phyloP scores from a whole-genome alignment of 2,888 invertebrate species.

The Nemapogon koenigi region DNA sequence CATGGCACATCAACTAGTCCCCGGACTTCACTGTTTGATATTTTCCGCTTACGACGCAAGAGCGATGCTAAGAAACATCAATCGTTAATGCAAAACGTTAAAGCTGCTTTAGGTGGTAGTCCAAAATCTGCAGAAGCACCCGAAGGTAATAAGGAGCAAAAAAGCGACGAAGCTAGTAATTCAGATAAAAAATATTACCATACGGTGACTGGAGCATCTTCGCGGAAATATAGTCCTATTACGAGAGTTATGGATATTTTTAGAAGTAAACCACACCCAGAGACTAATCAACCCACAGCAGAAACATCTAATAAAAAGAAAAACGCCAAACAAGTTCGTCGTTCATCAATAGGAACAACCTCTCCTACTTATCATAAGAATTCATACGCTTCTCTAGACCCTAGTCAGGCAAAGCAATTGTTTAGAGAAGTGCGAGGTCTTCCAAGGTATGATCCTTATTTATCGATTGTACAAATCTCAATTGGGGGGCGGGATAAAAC shows the following conservation, averaged over 20 bases:
- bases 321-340: slow-evolving; percentile 34
- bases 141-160: slow-evolving; percentile 34
- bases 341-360: slow-evolving; percentile 54
- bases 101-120: slow-evolving; percentile 25
- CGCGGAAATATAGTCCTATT: slow-evolving; percentile 54
- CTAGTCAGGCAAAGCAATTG: slow-evolving; percentile 50
- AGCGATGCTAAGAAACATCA: slow-evolving; percentile 53
- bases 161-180: slow-evolving; percentile 37
- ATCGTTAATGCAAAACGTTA: slow-evolving; percentile 33
- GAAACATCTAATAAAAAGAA: slow-evolving; percentile 46
- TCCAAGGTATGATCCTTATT: slow-evolving; percentile 55
- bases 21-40: slow-evolving; percentile 58
- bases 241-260: slow-evolving; percentile 59
- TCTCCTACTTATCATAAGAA: slow-evolving; percentile 59
- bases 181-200: slow-evolving; percentile 58
- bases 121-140: slow-evolving; percentile 39
- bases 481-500: slow-evolving; percentile 57
- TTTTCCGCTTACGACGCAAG: slow-evolving; percentile 53
- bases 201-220: slow-evolving; percentile 56
- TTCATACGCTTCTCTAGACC: slow-evolving; percentile 54
- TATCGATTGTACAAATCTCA: slow-evolving; percentile 58
- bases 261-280: slow-evolving; percentile 44
- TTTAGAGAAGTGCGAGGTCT: slow-evolving; percentile 56
- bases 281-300: slow-evolving; percentile 29
- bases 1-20: slow-evolving; percentile 53